These are phyloP conservation scores for Helostoma temminkii DNA, from an alignment of 2,797 vertebrate genomes.

Conservation along the genomic window DNA sequence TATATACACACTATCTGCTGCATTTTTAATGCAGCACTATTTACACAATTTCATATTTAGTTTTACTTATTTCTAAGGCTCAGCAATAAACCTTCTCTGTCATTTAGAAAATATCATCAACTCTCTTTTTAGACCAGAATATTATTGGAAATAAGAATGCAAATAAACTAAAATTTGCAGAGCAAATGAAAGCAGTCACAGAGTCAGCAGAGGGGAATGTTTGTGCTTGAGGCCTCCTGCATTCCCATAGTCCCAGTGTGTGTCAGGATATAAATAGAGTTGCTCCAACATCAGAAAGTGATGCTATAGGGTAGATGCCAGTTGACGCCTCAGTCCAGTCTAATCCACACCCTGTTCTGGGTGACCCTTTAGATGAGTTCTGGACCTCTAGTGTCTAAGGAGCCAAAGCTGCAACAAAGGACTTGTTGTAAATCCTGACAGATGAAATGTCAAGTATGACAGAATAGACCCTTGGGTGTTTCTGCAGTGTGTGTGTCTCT, in stretches of 20 bases:
- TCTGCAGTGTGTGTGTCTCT: slow-evolving; percentile 11
- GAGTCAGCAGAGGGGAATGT: slow-evolving; percentile 53
- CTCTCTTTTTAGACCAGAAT: not conserved
- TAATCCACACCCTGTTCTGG: slow-evolving; percentile 45
- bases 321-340: slow-evolving; percentile 31
- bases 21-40: no score
- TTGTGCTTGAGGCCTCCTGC: slow-evolving; percentile 71
- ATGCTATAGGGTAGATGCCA: slow-evolving; percentile 60
- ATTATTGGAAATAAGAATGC: no score
- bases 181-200: slow-evolving; percentile 52
- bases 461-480: slow-evolving; percentile 2
- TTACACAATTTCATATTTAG: no score
- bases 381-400: not conserved
- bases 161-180: slow-evolving; percentile 50
- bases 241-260: slow-evolving; percentile 63
- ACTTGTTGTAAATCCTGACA: slow-evolving; percentile 33
- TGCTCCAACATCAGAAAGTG: slow-evolving; percentile 61
- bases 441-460: slow-evolving; percentile 31
- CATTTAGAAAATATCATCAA: not conserved
- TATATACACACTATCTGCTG: not conserved
- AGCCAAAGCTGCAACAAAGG: slow-evolving; percentile 38
- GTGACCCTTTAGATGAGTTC: slow-evolving; percentile 47
- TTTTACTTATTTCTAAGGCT: not conserved
- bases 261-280: slow-evolving; percentile 76
- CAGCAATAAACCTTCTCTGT: not conserved